Evolutionary conservation across 2,113 vertebrate species (phyloP).

Genomic region (Solea senegalensis): DNA sequence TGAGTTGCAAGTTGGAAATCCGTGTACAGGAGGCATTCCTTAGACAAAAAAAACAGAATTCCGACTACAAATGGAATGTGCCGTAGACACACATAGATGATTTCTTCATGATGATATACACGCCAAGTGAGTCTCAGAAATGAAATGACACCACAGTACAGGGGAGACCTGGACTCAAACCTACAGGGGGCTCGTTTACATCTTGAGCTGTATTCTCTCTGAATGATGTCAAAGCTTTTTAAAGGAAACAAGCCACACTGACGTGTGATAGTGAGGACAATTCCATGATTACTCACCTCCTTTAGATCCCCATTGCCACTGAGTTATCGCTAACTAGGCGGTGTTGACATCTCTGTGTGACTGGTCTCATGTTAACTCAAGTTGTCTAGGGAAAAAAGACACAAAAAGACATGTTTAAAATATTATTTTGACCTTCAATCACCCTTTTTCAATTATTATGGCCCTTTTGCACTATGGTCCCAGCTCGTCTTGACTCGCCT

Average conservation of each 20-base stretch:
- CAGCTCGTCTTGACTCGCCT: no score
- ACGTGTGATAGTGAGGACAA: not conserved
- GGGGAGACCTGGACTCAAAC: no score
- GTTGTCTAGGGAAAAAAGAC: constrained; percentile 24
- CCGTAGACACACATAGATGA: no score
- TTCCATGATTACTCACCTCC: constrained; percentile 46
- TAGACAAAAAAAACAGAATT: no score
- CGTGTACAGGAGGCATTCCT: no score
- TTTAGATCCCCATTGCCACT: constrained; percentile 43
- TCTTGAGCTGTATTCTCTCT: not conserved
- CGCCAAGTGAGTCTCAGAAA: not conserved
- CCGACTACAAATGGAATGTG: no score
- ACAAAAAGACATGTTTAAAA: constrained; percentile 1
- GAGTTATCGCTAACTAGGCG: constrained; percentile 43
- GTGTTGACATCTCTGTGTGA: constrained; percentile 34
- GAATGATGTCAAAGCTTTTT: not conserved
- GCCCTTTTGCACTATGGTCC: no score
- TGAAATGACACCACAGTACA: no score
- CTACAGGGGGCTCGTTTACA: not conserved
- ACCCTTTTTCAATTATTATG: no score
- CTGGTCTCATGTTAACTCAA: constrained; percentile 40
- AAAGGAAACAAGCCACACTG: not conserved
- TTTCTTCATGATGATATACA: no score
- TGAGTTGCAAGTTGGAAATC: no score
- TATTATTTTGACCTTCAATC: no score